Evolutionary conservation across 2,113 vertebrate species (phyloP), one percentile per base, ranked within the genome.

Genomic region (Pleuronectes platessa): DNA sequence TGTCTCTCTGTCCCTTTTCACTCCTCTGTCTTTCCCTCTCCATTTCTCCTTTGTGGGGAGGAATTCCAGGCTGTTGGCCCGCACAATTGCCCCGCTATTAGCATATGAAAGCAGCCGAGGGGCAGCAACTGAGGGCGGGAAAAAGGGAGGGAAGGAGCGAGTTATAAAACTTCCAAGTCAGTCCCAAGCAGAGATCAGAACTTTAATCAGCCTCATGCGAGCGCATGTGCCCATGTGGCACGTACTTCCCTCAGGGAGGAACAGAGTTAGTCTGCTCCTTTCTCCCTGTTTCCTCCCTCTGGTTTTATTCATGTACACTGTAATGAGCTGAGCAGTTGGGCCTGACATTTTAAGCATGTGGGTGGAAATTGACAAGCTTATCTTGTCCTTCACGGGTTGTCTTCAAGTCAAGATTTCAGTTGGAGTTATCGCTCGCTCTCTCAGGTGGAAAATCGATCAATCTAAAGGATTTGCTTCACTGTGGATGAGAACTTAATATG

Each of bases 41-140:
- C 76, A 81, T 82, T 73, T 82, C 83, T 85, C 64, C 81, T 88
- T 90, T 91, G 88, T 90, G 86, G 66, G 15, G 72, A 86, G 85
- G 81, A 89, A 93, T 92, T 90, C 88, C 89, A 88, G 85, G 79
- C 87, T 90, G 82, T 86, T 76, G 79, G 71, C 76, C 85, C 54
- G 68, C 79, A 93, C 92, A 90, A 91, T 93, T 49, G 64, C n/a
- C 61, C 51, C 27, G 0, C 4, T 55, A 94, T 93, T 94, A 88
- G 83, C 92, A 92, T 93, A 87, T 93, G 92, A 94, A 93, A 91
- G 88, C 70, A 64, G 42, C 71, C 9, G 40, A 76, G 70, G 78
- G 83, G 85, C 70, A 77, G 81, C n/a, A 71, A 80, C 68, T 35
- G 68, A 64, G 79, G 79, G 84, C 72, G 79, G 87, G 86, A 68